Base-by-base conservation (phyloP, 2,113 vertebrate genomes). In the Dipodomys spectabilis region DNA sequence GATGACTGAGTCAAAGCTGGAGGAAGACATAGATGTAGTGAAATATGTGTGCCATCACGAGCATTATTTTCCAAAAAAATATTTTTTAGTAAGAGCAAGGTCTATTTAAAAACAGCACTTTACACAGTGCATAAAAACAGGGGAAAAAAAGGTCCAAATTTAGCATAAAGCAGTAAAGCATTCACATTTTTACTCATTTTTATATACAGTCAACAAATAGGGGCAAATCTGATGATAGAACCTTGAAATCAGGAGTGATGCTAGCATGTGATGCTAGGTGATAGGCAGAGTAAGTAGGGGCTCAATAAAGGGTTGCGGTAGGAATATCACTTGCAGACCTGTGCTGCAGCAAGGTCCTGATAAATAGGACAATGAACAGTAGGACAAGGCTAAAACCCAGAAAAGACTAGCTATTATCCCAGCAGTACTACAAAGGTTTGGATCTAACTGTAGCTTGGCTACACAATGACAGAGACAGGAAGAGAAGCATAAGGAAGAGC, bases 161-260 rank as follows among this genome's bases (percentile, higher is more conserved):
- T 91, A 68, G 30, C 12, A 67, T 73, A 73, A 78, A 79, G 82
- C 10, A 69, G 68, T n/a, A 69, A 44, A 62, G 27, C 25, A 78
- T 69, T 93, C 23, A 96, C 32, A 62, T 45, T 67, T 25, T 65
- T 44, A 82, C 64, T 23, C 68, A 30, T 86, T 86, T 39, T 83
- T 57, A 57, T 57, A 57, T 13, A 57, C 15, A 57, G 6, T 32
- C 39, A 68, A 35, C 8, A 49, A 30, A 16, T 75, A 18, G 3
- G 8, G 3, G 8, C 12, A 25, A 78, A 62, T 69, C 53, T 85
- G 69, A 91, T 35, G 35, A n/a, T 23, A 71, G 30, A 88, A 75
- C 82, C 39, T 18, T 39, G 57, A 64, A 86, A 53, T 35, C 75
- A 49, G 49, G 39, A 39, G 39, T 39, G 39, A 39, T 39, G 39